A percentile compares a stretch with the other conserved stretches of the same genome.
Evolutionary conservation across 2,888 invertebrate species (phyloP).

Genomic region (Eugnorisma glareosa): DNA sequence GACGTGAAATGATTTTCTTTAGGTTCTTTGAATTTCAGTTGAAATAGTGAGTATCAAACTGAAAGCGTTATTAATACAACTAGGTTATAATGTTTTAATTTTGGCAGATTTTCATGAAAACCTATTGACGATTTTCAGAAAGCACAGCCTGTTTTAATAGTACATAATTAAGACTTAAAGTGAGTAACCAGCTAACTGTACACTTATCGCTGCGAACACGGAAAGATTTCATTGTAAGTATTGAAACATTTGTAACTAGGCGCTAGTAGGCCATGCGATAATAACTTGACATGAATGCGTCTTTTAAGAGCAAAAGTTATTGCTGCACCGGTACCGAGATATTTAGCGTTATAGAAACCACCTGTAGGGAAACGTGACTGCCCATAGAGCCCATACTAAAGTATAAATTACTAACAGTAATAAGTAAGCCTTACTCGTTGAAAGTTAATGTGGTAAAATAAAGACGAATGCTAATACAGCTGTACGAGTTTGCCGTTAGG

Average conservation of each 20-base stretch:
- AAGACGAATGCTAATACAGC: constrained; percentile 48
- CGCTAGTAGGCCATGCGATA: constrained; percentile 26
- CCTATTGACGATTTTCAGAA: background rate
- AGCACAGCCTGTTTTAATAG: background rate
- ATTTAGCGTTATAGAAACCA: constrained; percentile 47
- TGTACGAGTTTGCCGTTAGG: constrained; percentile 47
- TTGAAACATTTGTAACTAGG: constrained; percentile 9
- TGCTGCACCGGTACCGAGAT: constrained; percentile 51
- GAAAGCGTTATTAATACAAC: background rate
- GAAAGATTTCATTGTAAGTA: constrained; percentile 36
- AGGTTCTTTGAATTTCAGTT: background rate
- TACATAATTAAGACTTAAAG: background rate
- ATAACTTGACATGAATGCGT: constrained; percentile 40
- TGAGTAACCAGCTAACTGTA: background rate
- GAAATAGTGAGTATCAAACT: background rate
- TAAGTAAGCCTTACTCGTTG: constrained; percentile 43
- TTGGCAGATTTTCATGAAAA: background rate
- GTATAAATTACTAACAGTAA: constrained; percentile 59
- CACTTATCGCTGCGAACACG: background rate
- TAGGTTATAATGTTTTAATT: background rate
- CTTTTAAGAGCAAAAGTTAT: constrained; percentile 63
- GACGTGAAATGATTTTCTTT: background rate
- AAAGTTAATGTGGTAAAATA: constrained; percentile 42
- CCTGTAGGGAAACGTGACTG: constrained; percentile 59
- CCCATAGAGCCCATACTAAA: constrained; percentile 56